Base-by-base conservation (phyloP, 2,888 invertebrate species). In the Synergus gifuensis region DNA sequence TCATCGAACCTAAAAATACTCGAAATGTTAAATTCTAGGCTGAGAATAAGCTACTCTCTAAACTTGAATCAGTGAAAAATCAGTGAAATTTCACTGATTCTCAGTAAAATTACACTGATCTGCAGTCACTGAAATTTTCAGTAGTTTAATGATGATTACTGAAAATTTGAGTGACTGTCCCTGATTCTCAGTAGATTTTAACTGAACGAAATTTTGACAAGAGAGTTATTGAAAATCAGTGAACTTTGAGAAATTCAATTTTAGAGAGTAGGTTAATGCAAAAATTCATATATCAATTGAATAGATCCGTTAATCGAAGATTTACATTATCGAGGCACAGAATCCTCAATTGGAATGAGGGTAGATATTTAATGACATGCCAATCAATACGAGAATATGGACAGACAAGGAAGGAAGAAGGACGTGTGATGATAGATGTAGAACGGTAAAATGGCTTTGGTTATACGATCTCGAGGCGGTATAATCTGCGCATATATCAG, bases 401-500 rank as follows among this genome's bases (percentile, higher is more conserved):
- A 22, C 67, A 44, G 22, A 44, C 12, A 22, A 67, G 22, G 67
- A 67, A 46, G 67, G 44, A 67, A 46, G 67, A 44, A 67, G 67
- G 67, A 67, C 67, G 67, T 67, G 67, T 67, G 67, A 67, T 67
- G 67, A 46, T 67, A 67, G 67, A 67, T 44, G 67, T 67, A 67
- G 46, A 18, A 22, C 22, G 44, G 67, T 67, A 67, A 28, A 28
- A 67, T 67, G 67, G 67, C 44, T 66, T 66, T 66, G 36, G 66
- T 66, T 7, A 66, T 7, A 66, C 44, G 44, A 66, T 44, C 66
- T 44, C 66, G 66, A 42, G 40, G n/a, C 85, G 79, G 87, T 87
- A 87, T 28, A 28, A 28, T 87, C 86, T 86, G 87, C 86, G 85
- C 82, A 86, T 87, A 87, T 87, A 87, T 87, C 87, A 87, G 82